Base-by-base conservation (phyloP, 2,888 invertebrate genomes). In the Sminthurides aquaticus region DNA sequence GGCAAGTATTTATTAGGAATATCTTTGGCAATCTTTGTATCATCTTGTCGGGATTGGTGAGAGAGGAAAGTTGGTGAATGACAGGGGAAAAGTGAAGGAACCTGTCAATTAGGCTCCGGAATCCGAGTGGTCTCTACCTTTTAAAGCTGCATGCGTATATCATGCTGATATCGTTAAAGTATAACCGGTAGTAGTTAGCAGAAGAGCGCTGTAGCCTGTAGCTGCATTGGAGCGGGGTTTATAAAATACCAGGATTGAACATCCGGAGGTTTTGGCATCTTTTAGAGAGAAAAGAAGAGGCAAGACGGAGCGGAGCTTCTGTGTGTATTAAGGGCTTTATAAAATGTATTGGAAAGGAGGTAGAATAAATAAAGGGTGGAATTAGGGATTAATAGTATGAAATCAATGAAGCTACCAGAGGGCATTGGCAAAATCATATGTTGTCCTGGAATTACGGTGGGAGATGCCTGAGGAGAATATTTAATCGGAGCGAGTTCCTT, bases 331-430 rank as follows among this genome's bases (percentile, higher is more conserved):
- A 34, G 43, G 15, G 5, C 43, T 34, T 34, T 34, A 34, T 34
- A 11, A 34, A 5, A 34, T 5, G 43, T 5, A 34, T 34, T 34
- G 8, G 43, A 15, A 15, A 34, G n/a, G n/a, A 34, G 43, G 8
- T 5, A 34, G 43, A 34, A 15, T 34, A 34, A 34, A 34, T 34
- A 34, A 34, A 34, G 43, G 43, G n/a, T 11, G 43, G 43, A 34
- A 34, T 34, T 34, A 34, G 43, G 43, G 5, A 11, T 34, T 34
- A 34, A 34, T 52, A 22, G 20, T 52, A 52, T 52, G 22, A 52
- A 52, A 52, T 52, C 52, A 52, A 52, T 52, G 11, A 8, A 52
- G 20, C 20, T 52, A 52, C 52, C 52, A 18, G 52, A 20, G 52
- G 52, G 20, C 22, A 52, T 52, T 5, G 15, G 22, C 20, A 20